phyloP scores from a whole-genome alignment of 2,797 vertebrate species.

The Lutjanus argentimaculatus region DNA sequence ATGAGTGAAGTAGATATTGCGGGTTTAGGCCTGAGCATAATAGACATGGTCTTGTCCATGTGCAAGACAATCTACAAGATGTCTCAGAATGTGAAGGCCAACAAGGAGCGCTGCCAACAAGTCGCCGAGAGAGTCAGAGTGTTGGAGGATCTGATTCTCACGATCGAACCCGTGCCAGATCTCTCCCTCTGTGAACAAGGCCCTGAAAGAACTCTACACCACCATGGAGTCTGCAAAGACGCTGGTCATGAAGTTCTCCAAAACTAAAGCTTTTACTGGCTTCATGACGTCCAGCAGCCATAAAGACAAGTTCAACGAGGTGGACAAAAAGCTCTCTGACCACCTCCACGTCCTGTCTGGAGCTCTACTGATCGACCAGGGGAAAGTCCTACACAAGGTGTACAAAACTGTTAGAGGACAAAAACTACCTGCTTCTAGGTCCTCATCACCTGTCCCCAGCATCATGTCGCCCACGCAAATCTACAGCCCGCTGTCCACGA shows the following conservation, averaged over 20 bases:
- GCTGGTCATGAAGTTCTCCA: background rate
- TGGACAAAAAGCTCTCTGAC: background rate
- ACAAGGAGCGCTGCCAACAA: constrained; percentile 81
- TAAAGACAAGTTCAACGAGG: background rate
- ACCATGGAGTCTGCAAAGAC: constrained; percentile 51
- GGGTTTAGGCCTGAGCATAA: no score
- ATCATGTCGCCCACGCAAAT: no score
- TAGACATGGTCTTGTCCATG: constrained; percentile 65
- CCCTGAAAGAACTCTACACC: constrained; percentile 75
- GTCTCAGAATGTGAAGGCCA: constrained; percentile 79
- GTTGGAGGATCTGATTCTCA: constrained; percentile 71
- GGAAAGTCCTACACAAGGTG: background rate
- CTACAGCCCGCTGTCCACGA: no score
- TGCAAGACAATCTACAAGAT: constrained; percentile 70
- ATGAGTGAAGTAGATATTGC: constrained; percentile 65
- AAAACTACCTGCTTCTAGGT: no score
- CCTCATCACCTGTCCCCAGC: no score
- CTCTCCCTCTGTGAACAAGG: constrained; percentile 18
- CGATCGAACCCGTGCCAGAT: constrained; percentile 51
- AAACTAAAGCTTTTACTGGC: background rate
- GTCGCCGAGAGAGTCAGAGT: constrained; percentile 72
- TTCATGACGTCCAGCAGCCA: background rate
- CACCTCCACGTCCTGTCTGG: background rate
- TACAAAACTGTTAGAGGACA: background rate
- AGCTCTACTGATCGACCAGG: background rate